These are phyloP conservation scores for Actias luna DNA, from an alignment of 2,888 invertebrate species.

Conservation along the genomic window DNA sequence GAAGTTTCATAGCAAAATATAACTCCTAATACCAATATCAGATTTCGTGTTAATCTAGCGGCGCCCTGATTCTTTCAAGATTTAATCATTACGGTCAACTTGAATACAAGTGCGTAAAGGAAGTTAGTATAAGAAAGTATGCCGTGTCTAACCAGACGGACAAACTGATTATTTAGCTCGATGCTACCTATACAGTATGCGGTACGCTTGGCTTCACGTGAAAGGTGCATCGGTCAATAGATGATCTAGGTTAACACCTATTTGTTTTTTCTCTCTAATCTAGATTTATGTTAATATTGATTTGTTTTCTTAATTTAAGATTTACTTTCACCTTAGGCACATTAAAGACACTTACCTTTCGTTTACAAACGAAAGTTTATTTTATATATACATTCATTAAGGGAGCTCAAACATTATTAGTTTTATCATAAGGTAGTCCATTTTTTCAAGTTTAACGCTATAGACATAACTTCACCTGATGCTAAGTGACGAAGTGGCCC, in stretches of 20 bases:
- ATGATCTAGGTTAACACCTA: not conserved
- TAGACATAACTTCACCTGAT: no score
- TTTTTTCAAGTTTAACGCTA: no score
- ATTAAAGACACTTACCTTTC: not conserved
- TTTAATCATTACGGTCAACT: not conserved
- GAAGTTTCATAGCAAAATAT: not conserved
- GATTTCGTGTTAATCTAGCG: not conserved
- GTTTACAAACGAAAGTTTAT: no score
- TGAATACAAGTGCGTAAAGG: not conserved
- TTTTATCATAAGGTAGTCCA: no score
- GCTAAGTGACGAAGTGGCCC: no score
- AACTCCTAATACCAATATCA: not conserved
- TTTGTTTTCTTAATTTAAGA: not conserved
- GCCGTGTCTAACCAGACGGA: slow-evolving; percentile 5
- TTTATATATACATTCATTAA: no score
- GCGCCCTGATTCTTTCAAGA: not conserved
- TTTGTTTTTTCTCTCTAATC: not conserved
- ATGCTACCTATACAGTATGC: not conserved
- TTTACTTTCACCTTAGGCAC: not conserved
- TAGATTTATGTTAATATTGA: not conserved
- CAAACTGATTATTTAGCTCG: slow-evolving; percentile 1
- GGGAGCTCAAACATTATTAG: no score
- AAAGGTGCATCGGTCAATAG: not conserved
- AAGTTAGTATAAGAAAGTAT: slow-evolving; percentile 2
- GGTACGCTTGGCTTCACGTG: not conserved